Evolutionary conservation across 1,140 invertebrate genomes (phyloP).

Genomic region (Rhagoletis zephyria): DNA sequence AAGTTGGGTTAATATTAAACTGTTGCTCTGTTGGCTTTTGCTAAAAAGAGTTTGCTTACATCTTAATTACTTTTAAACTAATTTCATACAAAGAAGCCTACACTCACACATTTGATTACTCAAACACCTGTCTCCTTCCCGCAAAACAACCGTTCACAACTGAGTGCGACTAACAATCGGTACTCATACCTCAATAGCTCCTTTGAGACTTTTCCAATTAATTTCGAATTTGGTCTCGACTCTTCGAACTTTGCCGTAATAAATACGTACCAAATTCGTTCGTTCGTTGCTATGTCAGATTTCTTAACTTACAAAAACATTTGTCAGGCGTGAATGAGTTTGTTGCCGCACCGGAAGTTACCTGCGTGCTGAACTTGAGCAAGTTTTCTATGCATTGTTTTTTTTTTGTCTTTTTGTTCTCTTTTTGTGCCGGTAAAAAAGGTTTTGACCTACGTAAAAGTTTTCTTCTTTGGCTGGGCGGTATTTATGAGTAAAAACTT

Average conservation of each 20-base stretch:
- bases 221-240: conserved; percentile 17
- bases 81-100: not conserved
- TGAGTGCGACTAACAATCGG: too few species aligned
- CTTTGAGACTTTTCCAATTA: conserved; percentile 35
- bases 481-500: not conserved
- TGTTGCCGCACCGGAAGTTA: not conserved
- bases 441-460: not conserved
- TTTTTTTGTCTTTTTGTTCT: not conserved
- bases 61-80: not conserved
- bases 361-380: conserved; percentile 25
- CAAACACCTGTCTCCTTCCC: too few species aligned
- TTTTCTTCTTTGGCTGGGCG: not conserved
- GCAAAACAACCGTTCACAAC: too few species aligned
- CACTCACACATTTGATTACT: not conserved
- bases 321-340: not conserved
- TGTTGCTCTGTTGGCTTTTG: too few species aligned
- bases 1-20: too few species aligned
- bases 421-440: not conserved
- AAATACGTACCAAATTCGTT: conserved; percentile 13
- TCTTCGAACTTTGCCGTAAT: not conserved
- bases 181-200: not conserved
- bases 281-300: not conserved
- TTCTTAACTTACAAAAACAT: not conserved
- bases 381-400: not conserved
- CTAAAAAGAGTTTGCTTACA: not conserved